Conservation (phyloP, 23 tunicate genomes). For the Aplidium turbinatum region DNA sequence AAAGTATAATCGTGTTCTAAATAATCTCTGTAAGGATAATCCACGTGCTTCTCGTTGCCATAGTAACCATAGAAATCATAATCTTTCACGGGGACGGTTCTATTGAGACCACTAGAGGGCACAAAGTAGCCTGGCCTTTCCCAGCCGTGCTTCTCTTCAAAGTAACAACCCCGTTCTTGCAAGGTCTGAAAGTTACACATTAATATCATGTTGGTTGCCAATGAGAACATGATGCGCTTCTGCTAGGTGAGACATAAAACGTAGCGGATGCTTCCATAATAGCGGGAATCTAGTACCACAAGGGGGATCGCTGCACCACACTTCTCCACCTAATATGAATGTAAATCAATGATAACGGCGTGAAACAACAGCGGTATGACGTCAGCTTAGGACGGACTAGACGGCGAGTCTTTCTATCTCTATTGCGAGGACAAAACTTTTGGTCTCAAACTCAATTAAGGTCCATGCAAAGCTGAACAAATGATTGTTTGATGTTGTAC, state of each 20-base stretch:
- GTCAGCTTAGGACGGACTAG: too few species aligned
- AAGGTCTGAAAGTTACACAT: slow-evolving; percentile 14
- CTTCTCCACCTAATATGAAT: too few species aligned
- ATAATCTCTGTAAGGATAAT: slow-evolving; percentile 32
- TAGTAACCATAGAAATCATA: slow-evolving; percentile 77
- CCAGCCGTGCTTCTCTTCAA: slow-evolving; percentile 18
- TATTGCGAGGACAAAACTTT: too few species aligned
- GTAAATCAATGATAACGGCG: too few species aligned
- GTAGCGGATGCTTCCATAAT: too few species aligned
- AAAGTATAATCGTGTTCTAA: slow-evolving; percentile 48
- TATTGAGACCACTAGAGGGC: neutral
- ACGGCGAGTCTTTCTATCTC: too few species aligned
- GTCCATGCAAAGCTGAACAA: too few species aligned
- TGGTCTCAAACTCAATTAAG: too few species aligned
- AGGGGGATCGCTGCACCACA: neutral
- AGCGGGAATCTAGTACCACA: neutral
- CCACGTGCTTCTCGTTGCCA: slow-evolving; percentile 46
- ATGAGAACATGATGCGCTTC: too few species aligned
- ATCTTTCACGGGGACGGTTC: slow-evolving; percentile 19
- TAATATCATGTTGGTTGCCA: neutral
- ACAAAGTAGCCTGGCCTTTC: slow-evolving; percentile 67
- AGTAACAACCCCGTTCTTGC: slow-evolving; percentile 19
- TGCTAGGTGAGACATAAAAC: too few species aligned
- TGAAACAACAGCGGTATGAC: too few species aligned
- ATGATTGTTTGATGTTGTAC: too few species aligned